Percentiles rank a stretch among this genome's conserved stretches.
Evolutionary conservation across 2,888 invertebrate genomes (phyloP).

Genomic region (Rapana venosa): DNA sequence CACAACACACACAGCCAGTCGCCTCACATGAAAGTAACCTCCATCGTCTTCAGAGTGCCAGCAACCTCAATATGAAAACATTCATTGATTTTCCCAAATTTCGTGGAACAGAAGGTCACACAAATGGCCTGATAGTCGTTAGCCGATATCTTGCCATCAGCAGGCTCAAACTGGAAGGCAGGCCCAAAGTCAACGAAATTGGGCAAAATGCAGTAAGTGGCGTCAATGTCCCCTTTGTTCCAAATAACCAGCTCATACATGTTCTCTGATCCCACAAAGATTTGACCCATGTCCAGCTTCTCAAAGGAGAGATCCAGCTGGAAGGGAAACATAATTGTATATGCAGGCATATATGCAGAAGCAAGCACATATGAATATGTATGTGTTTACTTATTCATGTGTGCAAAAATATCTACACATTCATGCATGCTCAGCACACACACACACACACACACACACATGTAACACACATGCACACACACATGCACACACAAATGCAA

Average conservation of each 20-base stretch:
- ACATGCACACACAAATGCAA: no score
- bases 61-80: slow-evolving; percentile 76
- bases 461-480: no score
- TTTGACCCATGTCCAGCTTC: slow-evolving; percentile 77
- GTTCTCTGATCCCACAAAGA: slow-evolving; percentile 77
- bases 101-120: slow-evolving; percentile 72
- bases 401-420: no score
- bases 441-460: no score
- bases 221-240: slow-evolving; percentile 79
- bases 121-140: slow-evolving; percentile 77
- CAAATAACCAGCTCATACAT: slow-evolving; percentile 77
- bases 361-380: no score
- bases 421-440: no score
- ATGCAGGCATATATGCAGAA: neutral
- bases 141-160: slow-evolving; percentile 77
- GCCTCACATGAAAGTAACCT: slow-evolving; percentile 72
- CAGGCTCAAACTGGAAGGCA: slow-evolving; percentile 77
- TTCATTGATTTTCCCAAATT: slow-evolving; percentile 77
- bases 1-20: neutral
- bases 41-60: slow-evolving; percentile 71
- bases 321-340: neutral
- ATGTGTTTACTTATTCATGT: no score
- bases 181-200: slow-evolving; percentile 73
- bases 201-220: slow-evolving; percentile 70
- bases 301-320: slow-evolving; percentile 76